Evolutionary conservation across 2,797 vertebrate genomes (phyloP), one percentile per base, ranked within the genome.

Genomic region (Adelosebastes latens): DNA sequence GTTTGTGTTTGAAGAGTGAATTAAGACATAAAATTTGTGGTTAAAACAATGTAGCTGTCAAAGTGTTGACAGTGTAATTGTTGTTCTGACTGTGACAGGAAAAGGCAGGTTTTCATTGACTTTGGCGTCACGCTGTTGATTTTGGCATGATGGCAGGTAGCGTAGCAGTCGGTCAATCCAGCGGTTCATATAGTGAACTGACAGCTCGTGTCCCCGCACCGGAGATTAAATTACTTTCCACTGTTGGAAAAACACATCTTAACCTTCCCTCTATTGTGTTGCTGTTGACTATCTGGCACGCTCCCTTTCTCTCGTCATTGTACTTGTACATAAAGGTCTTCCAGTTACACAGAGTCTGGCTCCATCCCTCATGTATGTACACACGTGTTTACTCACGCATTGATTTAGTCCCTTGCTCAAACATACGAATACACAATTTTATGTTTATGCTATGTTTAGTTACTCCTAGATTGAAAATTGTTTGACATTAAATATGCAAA

Each of bases 251-350:
- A 53, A 89, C 76, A 2, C 32, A 65, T 77, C 52, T 22, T 78
- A 79, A 74, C 85, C 88, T 92, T 92, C 90, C 91, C 88, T 86
- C 78, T 60, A 79, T 93, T 95, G 89, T 93, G 64, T 67, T 63
- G 27, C 62, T 87, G 73, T 77, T 80, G 66, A 70, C 77, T 80
- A 36, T 74, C 66, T 63, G 62, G 67, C 64, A 75, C 76, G 71
- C 70, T 79, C 81, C 59, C n/a, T n/a, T 56, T 66, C 59, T 83
- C 32, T 82, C 4, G 1, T 75, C 66, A n/a, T 24, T 75, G 36
- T 67, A 0, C 36, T 31, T 7, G 11, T 18, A 20, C 49, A 24
- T 53, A 11, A n/a, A 69, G 46, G 60, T 59, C 24, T 29, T 72
- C 84, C 32, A 72, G 31, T 72, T 49, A 80, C 46, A 80, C 46